Evolutionary conservation across 2,888 invertebrate genomes (phyloP), one percentile per base, ranked within the genome.

Genomic region (Volucella inflata): DNA sequence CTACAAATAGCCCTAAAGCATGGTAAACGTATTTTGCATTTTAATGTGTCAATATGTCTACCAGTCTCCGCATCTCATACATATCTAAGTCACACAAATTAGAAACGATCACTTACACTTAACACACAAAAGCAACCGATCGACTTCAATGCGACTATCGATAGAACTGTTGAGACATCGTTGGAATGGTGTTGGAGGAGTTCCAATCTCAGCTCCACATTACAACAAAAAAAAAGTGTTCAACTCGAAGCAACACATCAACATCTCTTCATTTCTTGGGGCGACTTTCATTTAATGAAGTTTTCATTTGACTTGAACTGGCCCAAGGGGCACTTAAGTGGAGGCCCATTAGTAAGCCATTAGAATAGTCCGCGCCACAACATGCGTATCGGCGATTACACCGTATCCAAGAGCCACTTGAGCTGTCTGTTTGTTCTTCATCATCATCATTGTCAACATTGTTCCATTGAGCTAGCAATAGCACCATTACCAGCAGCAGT

Each of bases 261-360:
- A 48, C 72, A 72, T 62, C 67, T 65, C 70, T 65, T 67, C 60
- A 76, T 53, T 57, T 72, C 85, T 85, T 77, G 51, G 72, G 71
- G 85, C 72, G 77, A 81, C 81, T 81, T 81, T 85, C 76, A 68
- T 85, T 85, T 81, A 85, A 81, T 85, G 76, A 85, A 77, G 85
- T 85, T 81, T 85, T 85, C 85, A 81, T 72, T 64, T 85, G 85
- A 81, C 76, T 85, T 81, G 81, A 85, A 85, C 80, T 81, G 80
- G 76, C 85, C 85, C 85, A 77, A 85, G 81, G 85, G 85, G 81
- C 85, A 85, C 85, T 85, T 77, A 76, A 85, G 85, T 85, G 76
- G 77, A 30, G 70, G 81, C 81, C 85, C 85, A 81, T 85, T 85
- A 85, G 85, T 85, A 77, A 85, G 76, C 85, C 85, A 85, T 85